These are phyloP conservation scores for Xanthorhoe spadicearia DNA, from an alignment of 2,888 invertebrate species.

Conservation along the genomic window DNA sequence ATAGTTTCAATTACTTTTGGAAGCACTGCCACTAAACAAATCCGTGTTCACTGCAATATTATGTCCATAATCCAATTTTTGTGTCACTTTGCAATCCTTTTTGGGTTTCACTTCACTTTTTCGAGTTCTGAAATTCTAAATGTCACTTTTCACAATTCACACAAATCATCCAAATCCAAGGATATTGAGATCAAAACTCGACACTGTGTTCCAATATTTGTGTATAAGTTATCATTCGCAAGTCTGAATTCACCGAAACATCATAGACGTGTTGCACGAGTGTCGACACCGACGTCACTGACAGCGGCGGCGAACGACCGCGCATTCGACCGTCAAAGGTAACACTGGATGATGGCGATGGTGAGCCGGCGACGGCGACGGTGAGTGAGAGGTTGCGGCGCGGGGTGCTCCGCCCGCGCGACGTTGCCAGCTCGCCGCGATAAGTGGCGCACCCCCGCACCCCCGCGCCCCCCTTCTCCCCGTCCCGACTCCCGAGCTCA, in stretches of 20 bases:
- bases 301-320: slow-evolving; percentile 81
- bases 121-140: slow-evolving; percentile 64
- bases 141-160: slow-evolving; percentile 76
- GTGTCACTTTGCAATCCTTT: slow-evolving; percentile 76
- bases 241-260: slow-evolving; percentile 81
- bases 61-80: slow-evolving; percentile 70
- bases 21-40: slow-evolving; percentile 66
- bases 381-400: slow-evolving; percentile 86
- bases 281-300: slow-evolving; percentile 83
- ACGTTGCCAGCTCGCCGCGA: slow-evolving; percentile 83
- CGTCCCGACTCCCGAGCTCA: slow-evolving; percentile 67
- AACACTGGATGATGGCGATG: slow-evolving; percentile 84
- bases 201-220: slow-evolving; percentile 89
- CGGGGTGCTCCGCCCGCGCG: slow-evolving; percentile 83
- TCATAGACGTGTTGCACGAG: slow-evolving; percentile 84
- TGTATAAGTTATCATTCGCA: slow-evolving; percentile 82
- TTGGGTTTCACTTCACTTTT: slow-evolving; percentile 73
- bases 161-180: slow-evolving; percentile 78
- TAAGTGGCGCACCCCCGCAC: slow-evolving; percentile 84
- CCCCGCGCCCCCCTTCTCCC: too few relatives aligned
- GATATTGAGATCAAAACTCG: slow-evolving; percentile 77
- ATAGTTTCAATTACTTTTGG: slow-evolving; percentile 64
- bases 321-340: slow-evolving; percentile 85
- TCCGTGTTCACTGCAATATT: slow-evolving; percentile 61
- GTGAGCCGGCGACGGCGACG: slow-evolving; percentile 84